A percentile compares a stretch with the other conserved stretches of the same genome.
Conservation (phyloP, 1,140 invertebrate genomes). For the Drosophila pandora region DNA sequence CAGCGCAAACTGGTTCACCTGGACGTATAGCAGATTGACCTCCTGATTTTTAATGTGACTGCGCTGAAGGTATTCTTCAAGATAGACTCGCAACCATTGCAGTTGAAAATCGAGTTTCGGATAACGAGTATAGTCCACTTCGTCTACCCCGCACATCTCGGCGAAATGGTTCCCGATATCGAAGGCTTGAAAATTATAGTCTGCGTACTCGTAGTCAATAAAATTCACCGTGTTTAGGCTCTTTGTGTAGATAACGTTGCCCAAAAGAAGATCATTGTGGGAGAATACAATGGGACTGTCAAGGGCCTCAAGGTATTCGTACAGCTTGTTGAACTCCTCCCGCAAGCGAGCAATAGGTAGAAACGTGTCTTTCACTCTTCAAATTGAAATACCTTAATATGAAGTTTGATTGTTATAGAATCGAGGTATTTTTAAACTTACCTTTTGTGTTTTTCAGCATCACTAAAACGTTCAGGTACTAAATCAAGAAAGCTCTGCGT, state of each 20-base stretch:
- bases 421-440: conserved; percentile 56
- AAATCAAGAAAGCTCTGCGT: conserved; percentile 90
- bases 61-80: conserved; percentile 86
- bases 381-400: background rate
- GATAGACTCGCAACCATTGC: conserved; percentile 92
- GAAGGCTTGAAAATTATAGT: conserved; percentile 96
- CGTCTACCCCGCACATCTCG: conserved; percentile 96
- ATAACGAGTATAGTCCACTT: conserved; percentile 91
- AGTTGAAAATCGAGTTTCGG: conserved; percentile 92
- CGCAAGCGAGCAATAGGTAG: conserved; percentile 87
- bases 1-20: conserved; percentile 92
- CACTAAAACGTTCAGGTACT: conserved; percentile 87
- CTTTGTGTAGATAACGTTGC: conserved; percentile 95
- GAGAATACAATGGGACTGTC: conserved; percentile 95
- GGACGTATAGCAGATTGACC: conserved; percentile 89
- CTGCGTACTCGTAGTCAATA: conserved; percentile 99
- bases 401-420: background rate
- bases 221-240: conserved; percentile 91
- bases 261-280: conserved; percentile 98
- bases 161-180: conserved; percentile 99
- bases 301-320: conserved; percentile 87
- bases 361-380: conserved; percentile 89
- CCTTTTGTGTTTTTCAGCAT: conserved; percentile 87
- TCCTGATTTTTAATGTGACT: conserved; percentile 85
- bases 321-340: conserved; percentile 89